phyloP scores from a whole-genome alignment of 2,888 invertebrate species.

The Ceriagrion tenellum region DNA sequence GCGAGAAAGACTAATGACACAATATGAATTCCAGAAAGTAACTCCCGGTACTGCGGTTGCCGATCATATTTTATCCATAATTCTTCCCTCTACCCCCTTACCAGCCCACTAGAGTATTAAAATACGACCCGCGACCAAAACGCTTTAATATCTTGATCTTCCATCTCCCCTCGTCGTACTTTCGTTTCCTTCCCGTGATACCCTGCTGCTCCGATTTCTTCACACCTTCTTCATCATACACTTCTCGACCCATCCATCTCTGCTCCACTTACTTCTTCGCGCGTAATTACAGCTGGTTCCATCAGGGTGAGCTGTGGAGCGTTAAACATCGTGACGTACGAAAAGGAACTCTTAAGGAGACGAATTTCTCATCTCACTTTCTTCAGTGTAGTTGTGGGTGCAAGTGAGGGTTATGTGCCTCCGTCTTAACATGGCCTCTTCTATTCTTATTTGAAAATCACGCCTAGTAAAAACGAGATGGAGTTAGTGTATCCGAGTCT shows the following conservation, averaged over 20 bases:
- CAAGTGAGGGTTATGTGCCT: too few relatives aligned
- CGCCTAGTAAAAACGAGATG: too few relatives aligned
- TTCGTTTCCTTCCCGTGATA: background rate
- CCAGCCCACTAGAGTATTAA: background rate
- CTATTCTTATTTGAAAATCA: too few relatives aligned
- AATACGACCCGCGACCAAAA: background rate
- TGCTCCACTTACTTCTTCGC: background rate
- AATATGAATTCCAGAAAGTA: background rate
- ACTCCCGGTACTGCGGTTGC: background rate
- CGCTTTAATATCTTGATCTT: background rate
- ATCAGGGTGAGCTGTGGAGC: too few relatives aligned
- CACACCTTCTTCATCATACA: background rate
- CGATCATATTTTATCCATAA: background rate
- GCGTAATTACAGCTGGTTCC: background rate
- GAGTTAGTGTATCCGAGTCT: too few relatives aligned
- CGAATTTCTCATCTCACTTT: too few relatives aligned
- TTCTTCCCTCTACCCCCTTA: background rate
- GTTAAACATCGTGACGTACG: background rate
- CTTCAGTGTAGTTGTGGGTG: too few relatives aligned
- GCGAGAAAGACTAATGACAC: constrained; percentile 3
- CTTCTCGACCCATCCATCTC: background rate
- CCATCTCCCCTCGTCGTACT: background rate
- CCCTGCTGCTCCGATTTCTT: background rate
- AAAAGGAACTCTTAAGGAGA: background rate
- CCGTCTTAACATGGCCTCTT: too few relatives aligned